Evolutionary conservation across 2,797 vertebrate genomes (phyloP), one percentile per base, ranked within the genome.

Genomic region (Fistularia tabacaria): DNA sequence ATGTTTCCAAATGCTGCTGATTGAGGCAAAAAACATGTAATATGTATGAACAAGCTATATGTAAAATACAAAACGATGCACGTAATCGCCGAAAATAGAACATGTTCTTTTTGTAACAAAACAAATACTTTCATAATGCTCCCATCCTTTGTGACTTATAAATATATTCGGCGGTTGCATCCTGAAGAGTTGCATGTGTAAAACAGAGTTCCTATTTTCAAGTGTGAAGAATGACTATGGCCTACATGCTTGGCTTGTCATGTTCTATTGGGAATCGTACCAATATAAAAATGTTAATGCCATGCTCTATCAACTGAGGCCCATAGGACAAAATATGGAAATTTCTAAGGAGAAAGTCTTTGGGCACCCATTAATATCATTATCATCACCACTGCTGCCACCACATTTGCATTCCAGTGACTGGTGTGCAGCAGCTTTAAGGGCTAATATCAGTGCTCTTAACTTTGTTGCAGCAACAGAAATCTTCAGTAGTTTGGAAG

Each of bases 231-330:
- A 64, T 70, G 71, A 62, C 63, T 63, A 49, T 40, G 52, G 57
- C 64, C 71, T 66, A 42, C 66, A 76, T 68, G 66, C 71, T 69
- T 72, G 66, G 44, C 64, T 72, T 65, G 57, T 53, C 61, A 49
- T 64, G 67, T 64, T 54, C 69, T 79, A 57, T 44, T 71, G 69
- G 76, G 74, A 82, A 74, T 63, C 64, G 60, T 58, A 66, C 73
- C 66, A 74, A 79, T 76, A 69, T 76, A 64, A 74, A 83, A 79
- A 79, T 76, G 74, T 79, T 83, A 80, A 86, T 84, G 72, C 58
- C 54, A 63, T 53, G 42, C 67, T 81, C 73, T 60, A 62, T 65
- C 76, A 78, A 59, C 64, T 66, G 7, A 57, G 40, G 66, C 79
- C 64, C 66, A 64, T 56, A 69, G 68, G 71, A 80, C 60, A 53